phyloP scores from a whole-genome alignment of 1,140 invertebrate species.

The Polyergus mexicanus region DNA sequence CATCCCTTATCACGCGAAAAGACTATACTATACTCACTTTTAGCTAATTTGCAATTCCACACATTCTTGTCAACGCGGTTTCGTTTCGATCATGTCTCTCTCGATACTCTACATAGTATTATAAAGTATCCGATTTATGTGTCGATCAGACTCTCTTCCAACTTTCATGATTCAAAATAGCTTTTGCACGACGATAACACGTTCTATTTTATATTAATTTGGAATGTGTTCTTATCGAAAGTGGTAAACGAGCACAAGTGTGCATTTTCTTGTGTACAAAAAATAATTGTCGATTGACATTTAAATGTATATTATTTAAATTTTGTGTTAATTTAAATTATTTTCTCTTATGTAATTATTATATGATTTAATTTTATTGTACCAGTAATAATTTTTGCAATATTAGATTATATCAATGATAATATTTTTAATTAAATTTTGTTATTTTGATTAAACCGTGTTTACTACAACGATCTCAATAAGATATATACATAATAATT shows the following conservation, averaged over 20 bases:
- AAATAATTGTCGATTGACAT: constrained; percentile 35
- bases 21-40: constrained; percentile 31
- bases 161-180: constrained; percentile 8
- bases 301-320: neutral
- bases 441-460: neutral
- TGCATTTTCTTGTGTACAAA: neutral
- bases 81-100: constrained; percentile 9
- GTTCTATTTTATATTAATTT: neutral
- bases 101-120: neutral
- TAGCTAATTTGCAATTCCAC: constrained; percentile 43
- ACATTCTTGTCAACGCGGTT: constrained; percentile 9
- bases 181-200: constrained; percentile 24
- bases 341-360: constrained; percentile 12
- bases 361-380: neutral
- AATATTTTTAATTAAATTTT: neutral
- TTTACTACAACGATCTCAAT: neutral
- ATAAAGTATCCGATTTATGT: neutral
- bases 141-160: constrained; percentile 58
- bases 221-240: neutral
- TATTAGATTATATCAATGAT: neutral
- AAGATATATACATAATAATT: neutral
- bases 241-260: constrained; percentile 7
- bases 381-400: no score
- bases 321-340: neutral
- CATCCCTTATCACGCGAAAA: neutral